Conservation (phyloP, 2,888 invertebrate species). For the Hypomecis atomaria region DNA sequence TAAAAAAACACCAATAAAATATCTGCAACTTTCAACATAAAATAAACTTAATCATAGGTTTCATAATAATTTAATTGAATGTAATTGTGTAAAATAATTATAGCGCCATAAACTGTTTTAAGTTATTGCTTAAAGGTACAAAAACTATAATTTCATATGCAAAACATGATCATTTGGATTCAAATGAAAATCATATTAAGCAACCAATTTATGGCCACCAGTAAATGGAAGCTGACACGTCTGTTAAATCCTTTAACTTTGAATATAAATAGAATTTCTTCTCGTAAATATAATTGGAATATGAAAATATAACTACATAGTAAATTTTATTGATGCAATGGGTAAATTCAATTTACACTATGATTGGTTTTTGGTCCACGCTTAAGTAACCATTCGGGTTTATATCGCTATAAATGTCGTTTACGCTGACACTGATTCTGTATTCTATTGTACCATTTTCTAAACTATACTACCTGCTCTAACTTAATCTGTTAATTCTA, state of each 20-base stretch:
- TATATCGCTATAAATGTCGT: no score
- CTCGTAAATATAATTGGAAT: neutral
- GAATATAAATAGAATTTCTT: constrained; percentile 24
- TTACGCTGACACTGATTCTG: no score
- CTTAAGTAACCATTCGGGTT: no score
- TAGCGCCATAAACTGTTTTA: constrained; percentile 18
- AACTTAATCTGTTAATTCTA: no score
- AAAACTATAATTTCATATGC: constrained; percentile 27
- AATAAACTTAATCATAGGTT: constrained; percentile 19
- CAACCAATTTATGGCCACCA: constrained; percentile 42
- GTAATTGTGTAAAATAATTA: constrained; percentile 28
- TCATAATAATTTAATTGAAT: constrained; percentile 26
- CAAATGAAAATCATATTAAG: constrained; percentile 49
- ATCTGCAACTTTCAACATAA: constrained; percentile 7
- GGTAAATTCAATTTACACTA: no score
- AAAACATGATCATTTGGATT: constrained; percentile 22
- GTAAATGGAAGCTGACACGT: constrained; percentile 40
- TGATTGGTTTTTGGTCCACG: no score
- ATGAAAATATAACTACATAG: neutral
- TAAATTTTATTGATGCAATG: neutral
- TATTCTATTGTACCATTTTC: no score
- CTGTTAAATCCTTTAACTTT: constrained; percentile 35
- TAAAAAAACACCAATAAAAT: constrained; percentile 6
- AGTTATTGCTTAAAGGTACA: constrained; percentile 23
- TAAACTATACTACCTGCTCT: no score